Evolutionary conservation across 2,113 vertebrate species (phyloP), one percentile per base, ranked within the genome.

Genomic region (Peromyscus maniculatus): DNA sequence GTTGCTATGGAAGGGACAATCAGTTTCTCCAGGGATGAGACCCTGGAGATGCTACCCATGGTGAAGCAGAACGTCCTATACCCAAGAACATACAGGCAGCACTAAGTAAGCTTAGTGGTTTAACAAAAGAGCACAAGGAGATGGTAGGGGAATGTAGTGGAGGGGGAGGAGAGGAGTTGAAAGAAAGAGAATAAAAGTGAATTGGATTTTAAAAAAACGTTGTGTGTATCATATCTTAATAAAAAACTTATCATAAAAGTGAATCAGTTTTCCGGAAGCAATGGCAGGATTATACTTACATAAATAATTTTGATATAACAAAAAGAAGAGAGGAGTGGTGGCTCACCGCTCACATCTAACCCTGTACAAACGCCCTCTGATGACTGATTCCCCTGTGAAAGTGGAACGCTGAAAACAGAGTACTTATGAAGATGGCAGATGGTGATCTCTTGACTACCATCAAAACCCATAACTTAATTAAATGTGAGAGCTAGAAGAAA

Each of bases 1-100:
- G 15, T 5, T 9, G 4, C 0, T 19, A 26, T 31, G 7, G 26
- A 15, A 66, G 26, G 24, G 15, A 2, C 3, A 64, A 28, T 17
- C 36, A 28, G 13, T 39, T 84, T 28, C 57, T 28, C 36, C n/a
- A 43, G 36, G 4, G 2, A 17, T 43, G 13, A 31, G 15, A 9
- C 39, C 26, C 59, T 59, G 66, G 39, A 43, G 79, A 80, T 10
- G 46, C 15, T 36, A 6, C 52, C 49, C 17, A 6, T 36, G 31
- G 31, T 59, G 33, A 21, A 82, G n/a, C 15, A 66, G 39, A 66
- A 66, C 31, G 16, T 46, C 59, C 59, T 7, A 31, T 46, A 86
- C 39, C 24, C 83, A 66, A 46, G 83, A 66, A 31, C 39, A 46
- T 17, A 31, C 2, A 66, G 39, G 4, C 26, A 46, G 39, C 22